Percentiles rank a stretch among this genome's conserved stretches.
Conservation (phyloP, 1,140 invertebrate species). For the Orchestia grillus region DNA sequence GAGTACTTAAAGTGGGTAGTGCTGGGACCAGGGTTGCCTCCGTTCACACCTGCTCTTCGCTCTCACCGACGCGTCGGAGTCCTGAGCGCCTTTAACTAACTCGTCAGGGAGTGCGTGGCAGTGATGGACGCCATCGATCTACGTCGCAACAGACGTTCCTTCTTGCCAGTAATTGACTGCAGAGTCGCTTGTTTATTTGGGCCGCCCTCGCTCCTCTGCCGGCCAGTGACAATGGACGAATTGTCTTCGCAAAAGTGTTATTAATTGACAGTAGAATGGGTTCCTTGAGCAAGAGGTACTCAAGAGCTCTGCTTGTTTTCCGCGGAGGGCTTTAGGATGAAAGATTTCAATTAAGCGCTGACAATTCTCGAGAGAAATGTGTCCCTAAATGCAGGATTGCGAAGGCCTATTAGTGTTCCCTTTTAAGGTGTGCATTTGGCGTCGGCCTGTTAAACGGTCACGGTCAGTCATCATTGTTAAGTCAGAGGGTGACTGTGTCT, state of each 20-base stretch:
- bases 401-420: neutral
- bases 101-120: neutral
- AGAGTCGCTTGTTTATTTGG: neutral
- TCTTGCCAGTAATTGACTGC: constrained; percentile 39
- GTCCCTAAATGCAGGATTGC: neutral
- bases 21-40: too few relatives aligned
- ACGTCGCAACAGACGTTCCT: neutral
- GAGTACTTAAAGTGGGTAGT: too few relatives aligned
- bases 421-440: too few relatives aligned
- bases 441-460: too few relatives aligned
- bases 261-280: neutral
- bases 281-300: neutral
- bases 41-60: neutral
- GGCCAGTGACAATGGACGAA: neutral
- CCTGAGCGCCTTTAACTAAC: neutral
- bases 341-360: neutral
- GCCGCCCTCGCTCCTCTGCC: neutral
- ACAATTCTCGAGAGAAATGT: neutral
- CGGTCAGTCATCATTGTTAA: too few relatives aligned
- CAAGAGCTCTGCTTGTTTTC: neutral
- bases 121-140: neutral
- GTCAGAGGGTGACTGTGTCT: too few relatives aligned
- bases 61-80: neutral
- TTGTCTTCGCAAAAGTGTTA: neutral
- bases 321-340: neutral